Evolutionary conservation across 2,113 vertebrate genomes (phyloP), one percentile per base, ranked within the genome.

Genomic region (Barbus barbus): DNA sequence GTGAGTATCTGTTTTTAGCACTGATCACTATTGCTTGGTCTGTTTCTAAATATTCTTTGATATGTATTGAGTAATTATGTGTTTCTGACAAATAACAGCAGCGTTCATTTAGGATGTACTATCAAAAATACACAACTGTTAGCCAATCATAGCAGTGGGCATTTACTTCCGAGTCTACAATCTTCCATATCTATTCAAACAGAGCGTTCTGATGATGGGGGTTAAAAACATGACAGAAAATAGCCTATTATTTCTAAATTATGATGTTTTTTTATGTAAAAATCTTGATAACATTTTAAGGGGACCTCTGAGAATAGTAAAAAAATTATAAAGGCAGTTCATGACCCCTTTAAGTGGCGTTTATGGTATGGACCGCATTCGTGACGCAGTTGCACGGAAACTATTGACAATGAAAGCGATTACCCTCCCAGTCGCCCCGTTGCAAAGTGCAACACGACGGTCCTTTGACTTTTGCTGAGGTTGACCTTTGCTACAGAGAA

Each of bases 401-500:
- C 67, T 79, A 87, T 88, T 73, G 63, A 87, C 89, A 86, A 88
- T 90, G 87, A 78, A 84, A 87, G 86, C 56, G 84, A 84, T 87
- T 85, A 86, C 74, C 51, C 60, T 46, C 74, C 31, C 63, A 71
- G 67, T 56, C 18, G 28, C 33, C 63, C 78, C 2, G 78, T 91
- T 83, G 91, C 44, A 85, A 87, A 85, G 58, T 76, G 80, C 78
- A 65, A 75, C 73, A n/a, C 83, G 73, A 85, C 84, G 61, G 48
- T 89, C 89, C 88, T 91, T 89, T 90, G 89, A 91, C 91, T 93
- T 89, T 84, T 90, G 88, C 87, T 84, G 89, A 89, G 89, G 89
- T 90, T 93, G 92, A 94, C 93, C 94, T 94, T 95, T 94, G 92
- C 89, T 90, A 91, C 78, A 84, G 82, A 86, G 83, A 82, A 28